phyloP scores from a whole-genome alignment of 2,113 vertebrate species.

The Laticauda colubrina region DNA sequence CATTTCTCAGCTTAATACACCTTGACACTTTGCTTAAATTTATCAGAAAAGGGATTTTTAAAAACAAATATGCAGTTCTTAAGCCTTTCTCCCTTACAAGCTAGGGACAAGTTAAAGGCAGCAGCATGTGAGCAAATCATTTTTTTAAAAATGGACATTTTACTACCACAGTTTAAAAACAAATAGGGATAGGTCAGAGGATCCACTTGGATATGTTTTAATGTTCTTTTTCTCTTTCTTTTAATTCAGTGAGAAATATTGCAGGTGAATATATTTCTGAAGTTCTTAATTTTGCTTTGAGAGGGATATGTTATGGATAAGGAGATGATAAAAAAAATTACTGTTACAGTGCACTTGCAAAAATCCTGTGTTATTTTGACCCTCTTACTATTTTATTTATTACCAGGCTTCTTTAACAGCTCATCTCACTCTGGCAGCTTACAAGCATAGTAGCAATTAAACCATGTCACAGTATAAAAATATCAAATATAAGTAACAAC shows the following conservation, averaged over 20 bases:
- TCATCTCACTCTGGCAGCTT: not conserved
- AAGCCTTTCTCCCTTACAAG: not conserved
- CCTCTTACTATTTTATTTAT: not conserved
- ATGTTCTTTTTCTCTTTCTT: not conserved
- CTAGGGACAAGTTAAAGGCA: not conserved
- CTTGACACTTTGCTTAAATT: not conserved
- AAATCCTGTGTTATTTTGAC: not conserved
- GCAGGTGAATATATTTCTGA: conserved; percentile 11
- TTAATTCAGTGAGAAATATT: conserved; percentile 57
- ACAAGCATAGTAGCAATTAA: not conserved
- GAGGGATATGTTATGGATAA: not conserved
- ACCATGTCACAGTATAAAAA: not conserved
- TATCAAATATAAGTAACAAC: not conserved
- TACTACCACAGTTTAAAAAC: not conserved
- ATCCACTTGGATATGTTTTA: not conserved
- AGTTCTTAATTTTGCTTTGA: conserved; percentile 25
- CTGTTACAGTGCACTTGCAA: not conserved
- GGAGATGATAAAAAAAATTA: not conserved
- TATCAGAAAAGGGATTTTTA: not conserved
- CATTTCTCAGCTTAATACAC: not conserved
- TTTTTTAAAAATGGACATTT: not conserved
- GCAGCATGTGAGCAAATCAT: not conserved
- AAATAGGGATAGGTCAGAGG: not conserved
- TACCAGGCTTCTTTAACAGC: not conserved
- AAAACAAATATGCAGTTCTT: not conserved